A percentile compares a stretch with the other conserved stretches of the same genome.
These are phyloP conservation scores for Calliopum simillimum DNA, from an alignment of 2,888 invertebrate species.

Conservation along the genomic window DNA sequence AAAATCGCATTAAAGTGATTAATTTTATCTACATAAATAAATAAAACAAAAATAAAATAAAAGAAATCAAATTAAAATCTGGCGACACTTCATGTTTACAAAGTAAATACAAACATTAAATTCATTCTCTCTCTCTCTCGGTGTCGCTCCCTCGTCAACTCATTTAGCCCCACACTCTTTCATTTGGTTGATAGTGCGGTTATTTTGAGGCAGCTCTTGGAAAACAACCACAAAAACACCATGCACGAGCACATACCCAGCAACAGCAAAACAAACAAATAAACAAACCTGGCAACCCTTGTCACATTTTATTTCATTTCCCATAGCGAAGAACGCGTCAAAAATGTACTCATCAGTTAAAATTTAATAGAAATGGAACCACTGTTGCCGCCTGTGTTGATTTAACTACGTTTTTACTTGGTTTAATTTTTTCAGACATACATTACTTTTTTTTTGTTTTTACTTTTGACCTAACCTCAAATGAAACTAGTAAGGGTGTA, in stretches of 20 bases:
- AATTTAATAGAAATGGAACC: slow-evolving; percentile 31
- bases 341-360: slow-evolving; percentile 31
- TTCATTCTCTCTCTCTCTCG: neutral
- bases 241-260: neutral
- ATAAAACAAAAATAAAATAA: neutral
- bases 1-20: slow-evolving; percentile 6
- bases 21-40: neutral
- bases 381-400: slow-evolving; percentile 20
- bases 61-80: slow-evolving; percentile 32
- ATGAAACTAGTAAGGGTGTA: no score
- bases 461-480: slow-evolving; percentile 25
- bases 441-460: slow-evolving; percentile 15
- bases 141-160: no score
- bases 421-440: neutral
- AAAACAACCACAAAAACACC: slow-evolving; percentile 8
- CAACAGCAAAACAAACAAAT: neutral
- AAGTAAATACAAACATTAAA: slow-evolving; percentile 22
- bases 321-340: slow-evolving; percentile 12
- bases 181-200: neutral
- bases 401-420: neutral
- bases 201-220: neutral
- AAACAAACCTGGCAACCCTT: slow-evolving; percentile 10
- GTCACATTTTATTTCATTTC: neutral
- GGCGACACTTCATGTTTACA: slow-evolving; percentile 24
- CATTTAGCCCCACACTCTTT: neutral